phyloP scores from a whole-genome alignment of 2,113 vertebrate species.

The Ailuropoda melanoleuca region DNA sequence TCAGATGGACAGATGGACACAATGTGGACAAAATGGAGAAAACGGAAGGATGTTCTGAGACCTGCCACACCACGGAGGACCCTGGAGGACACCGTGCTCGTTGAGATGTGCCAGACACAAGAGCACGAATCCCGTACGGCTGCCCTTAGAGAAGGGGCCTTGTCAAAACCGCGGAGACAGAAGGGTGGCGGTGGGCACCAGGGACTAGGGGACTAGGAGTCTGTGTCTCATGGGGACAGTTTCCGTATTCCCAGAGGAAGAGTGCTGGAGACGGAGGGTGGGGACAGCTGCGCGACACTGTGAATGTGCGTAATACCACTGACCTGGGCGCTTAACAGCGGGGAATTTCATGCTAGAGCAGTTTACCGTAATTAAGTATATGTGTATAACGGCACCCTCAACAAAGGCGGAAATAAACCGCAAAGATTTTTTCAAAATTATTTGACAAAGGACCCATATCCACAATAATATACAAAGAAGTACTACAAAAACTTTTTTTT shows the following conservation, averaged over 20 bases:
- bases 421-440: neutral
- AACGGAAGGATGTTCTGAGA: neutral
- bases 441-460: neutral
- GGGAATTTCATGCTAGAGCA: no score
- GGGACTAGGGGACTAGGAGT: neutral
- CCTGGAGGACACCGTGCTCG: fast-evolving
- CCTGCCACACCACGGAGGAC: fast-evolving
- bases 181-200: neutral
- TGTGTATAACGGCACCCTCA: neutral
- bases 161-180: neutral
- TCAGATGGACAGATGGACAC: fast-evolving
- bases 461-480: neutral
- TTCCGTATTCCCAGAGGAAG: neutral
- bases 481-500: neutral
- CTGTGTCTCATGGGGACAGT: fast-evolving
- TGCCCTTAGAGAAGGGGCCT: neutral
- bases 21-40: neutral
- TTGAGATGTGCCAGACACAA: neutral
- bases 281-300: fast-evolving
- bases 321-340: neutral
- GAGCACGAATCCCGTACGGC: fast-evolving
- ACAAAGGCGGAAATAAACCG: neutral
- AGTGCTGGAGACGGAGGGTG: neutral
- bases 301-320: fast-evolving
- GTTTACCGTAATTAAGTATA: neutral